Evolutionary conservation across 2,888 invertebrate genomes (phyloP), one percentile per base, ranked within the genome.

Genomic region (Melieria omissa): DNA sequence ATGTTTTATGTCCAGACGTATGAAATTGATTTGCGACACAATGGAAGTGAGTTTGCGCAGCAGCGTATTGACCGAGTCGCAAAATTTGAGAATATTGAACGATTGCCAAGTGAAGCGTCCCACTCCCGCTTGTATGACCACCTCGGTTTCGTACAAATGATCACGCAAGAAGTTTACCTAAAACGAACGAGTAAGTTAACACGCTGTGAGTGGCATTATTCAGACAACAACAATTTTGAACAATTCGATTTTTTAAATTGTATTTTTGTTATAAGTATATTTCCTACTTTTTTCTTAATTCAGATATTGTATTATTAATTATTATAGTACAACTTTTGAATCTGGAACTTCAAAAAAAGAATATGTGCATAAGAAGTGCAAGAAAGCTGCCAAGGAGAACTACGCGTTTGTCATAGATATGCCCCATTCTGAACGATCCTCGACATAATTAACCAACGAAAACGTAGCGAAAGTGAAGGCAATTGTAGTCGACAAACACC

Each of bases 41-140:
- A 93, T 89, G 0, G 93, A 92, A 74, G 88, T 88, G 5, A 94
- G 84, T 68, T 86, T 86, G 42, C 90, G 89, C 75, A 91, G 90
- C 8, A 91, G 84, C 45, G 89, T 88, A 65, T 88, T 87, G 77
- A 93, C 91, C 63, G 88, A 88, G 0, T 86, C 83, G 4, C 92
- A 89, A 83, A 93, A 97, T 73, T 94, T 93, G 14, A 88, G 88
- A 58, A 97, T 94, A 44, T 93, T 93, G 12, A 96, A 88, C 0
- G 95, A 94, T 74, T 92, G 93, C 97, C 97, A 97, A 60, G 93
- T 94, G 70, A 95, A 91, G 45, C 96, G 90, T 4, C 92, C 92
- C 0, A 95, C 88, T 0, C 97, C 97, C 4, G 95, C 95, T 80
- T 94, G 90, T 64, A 95, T 92, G 65, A 91, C 89, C 52, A 92